Evolutionary conservation across 2,113 vertebrate species (phyloP).

Genomic region (Hippocampus mohnikei): DNA sequence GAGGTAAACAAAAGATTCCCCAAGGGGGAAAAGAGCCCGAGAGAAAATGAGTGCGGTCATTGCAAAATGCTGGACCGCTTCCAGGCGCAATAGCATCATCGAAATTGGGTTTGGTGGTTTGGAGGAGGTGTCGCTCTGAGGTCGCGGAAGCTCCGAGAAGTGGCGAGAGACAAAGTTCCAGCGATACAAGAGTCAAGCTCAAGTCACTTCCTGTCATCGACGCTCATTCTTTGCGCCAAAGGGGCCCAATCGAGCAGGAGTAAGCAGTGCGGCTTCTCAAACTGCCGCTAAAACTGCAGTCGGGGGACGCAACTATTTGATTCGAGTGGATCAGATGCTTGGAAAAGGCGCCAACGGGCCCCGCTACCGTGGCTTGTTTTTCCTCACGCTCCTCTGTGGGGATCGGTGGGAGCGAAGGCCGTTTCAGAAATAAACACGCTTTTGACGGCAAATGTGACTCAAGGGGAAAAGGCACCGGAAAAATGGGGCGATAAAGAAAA

Average conservation of each 20-base stretch:
- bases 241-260: no score
- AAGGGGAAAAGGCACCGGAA: constrained; percentile 67
- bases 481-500: constrained; percentile 62
- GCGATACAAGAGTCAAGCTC: no score
- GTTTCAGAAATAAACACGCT: constrained; percentile 55
- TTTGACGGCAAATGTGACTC: constrained; percentile 51
- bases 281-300: no score
- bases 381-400: neutral
- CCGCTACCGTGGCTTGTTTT: constrained; percentile 20
- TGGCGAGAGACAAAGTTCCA: no score
- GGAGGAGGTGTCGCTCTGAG: constrained; percentile 2
- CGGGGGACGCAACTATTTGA: no score
- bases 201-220: no score
- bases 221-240: no score
- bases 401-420: constrained; percentile 40
- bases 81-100: neutral
- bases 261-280: no score
- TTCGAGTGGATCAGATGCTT: no score
- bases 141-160: no score
- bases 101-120: constrained; percentile 5
- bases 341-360: no score
- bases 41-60: constrained; percentile 5
- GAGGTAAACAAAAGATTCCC: constrained; percentile 40
- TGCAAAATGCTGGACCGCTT: constrained; percentile 4
- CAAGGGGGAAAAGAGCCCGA: constrained; percentile 21